phyloP scores from a whole-genome alignment of 2,113 vertebrate genomes.

The Atrichornis clamosus region DNA sequence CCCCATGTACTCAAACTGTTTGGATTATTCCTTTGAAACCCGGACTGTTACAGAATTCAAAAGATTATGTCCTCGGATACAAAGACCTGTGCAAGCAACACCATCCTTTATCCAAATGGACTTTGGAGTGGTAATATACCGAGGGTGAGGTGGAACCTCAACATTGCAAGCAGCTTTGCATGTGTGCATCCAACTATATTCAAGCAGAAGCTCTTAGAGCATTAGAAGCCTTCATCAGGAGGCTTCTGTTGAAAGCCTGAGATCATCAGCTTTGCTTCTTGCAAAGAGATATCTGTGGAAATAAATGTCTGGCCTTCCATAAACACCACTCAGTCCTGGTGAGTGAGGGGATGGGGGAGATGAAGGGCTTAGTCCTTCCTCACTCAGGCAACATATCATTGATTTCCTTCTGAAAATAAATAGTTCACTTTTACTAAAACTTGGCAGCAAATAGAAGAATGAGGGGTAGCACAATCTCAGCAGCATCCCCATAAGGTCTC shows the following conservation, averaged over 20 bases:
- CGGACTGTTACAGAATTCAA: not conserved
- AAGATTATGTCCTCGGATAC: not conserved
- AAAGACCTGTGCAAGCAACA: not conserved
- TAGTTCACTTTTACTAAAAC: not conserved
- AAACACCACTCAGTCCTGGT: not conserved
- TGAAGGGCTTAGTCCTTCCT: not conserved
- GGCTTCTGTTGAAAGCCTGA: not conserved
- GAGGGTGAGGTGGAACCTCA: not conserved
- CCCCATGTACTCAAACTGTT: not conserved
- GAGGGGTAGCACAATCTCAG: not conserved
- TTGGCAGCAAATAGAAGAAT: not conserved
- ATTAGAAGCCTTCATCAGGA: not conserved
- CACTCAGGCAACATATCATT: not conserved
- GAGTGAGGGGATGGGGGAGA: not conserved
- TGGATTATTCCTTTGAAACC: not conserved
- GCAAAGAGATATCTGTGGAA: not conserved
- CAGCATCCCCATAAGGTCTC: not conserved
- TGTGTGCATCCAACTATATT: not conserved
- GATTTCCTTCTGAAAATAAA: not conserved
- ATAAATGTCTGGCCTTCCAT: not conserved
- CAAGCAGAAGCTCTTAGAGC: not conserved
- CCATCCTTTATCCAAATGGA: not conserved
- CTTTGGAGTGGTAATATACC: not conserved
- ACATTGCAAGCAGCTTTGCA: not conserved
- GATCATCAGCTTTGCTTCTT: not conserved